Base-by-base conservation (phyloP, 92 coral and sea anemone genomes). In the Porites divaricata region DNA sequence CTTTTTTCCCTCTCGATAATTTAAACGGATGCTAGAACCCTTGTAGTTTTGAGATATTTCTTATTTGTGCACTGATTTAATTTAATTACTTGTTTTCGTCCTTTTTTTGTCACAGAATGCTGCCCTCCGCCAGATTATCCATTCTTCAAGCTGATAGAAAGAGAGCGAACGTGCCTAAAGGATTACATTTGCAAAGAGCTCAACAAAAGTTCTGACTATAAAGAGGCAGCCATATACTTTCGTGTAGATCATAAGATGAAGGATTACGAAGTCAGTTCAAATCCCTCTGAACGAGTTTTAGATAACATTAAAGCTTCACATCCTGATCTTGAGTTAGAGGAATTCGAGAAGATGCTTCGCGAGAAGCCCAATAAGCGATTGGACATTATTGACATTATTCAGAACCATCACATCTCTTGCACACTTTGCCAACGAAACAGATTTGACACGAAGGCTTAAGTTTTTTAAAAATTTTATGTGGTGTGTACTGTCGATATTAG, bases 141-240 rank as follows among this genome's bases (percentile, higher is more conserved):
- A 19, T 78, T 90, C 52, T 90, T 87, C 86, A 70, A 83, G 26
- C 86, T 90, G 16, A 90, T 90, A 16, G 63, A 81, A 57, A 72
- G 58, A 64, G 93, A 90, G 20, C 63, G 91, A 74, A 72, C 66
- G 24, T 90, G 93, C 61, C 85, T 90, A 4, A 76, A 81, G 52
- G 83, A 81, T 45, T 79, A 87, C 17, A 87, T 90, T 25, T 90
- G 93, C 70, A 87, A 68, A 67, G 91, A 90, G 67, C 85, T 90
- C 1, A 74, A 89, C 86, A 84, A 23, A 35, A 17, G 51, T 63
- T 64, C n/a, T 6, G 23, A 16, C 25, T 82, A 12, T 8, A 82
- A 21, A 65, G 62, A 62, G 1, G 51, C 73, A 50, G 79, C 79
- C 4, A 82, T 62, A 13, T 20, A 16, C 1, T 58, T 23, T 15